Percentiles rank a stretch among this genome's conserved stretches.
Evolutionary conservation across 2,113 vertebrate genomes (phyloP).

Genomic region (Parotia lawesii): DNA sequence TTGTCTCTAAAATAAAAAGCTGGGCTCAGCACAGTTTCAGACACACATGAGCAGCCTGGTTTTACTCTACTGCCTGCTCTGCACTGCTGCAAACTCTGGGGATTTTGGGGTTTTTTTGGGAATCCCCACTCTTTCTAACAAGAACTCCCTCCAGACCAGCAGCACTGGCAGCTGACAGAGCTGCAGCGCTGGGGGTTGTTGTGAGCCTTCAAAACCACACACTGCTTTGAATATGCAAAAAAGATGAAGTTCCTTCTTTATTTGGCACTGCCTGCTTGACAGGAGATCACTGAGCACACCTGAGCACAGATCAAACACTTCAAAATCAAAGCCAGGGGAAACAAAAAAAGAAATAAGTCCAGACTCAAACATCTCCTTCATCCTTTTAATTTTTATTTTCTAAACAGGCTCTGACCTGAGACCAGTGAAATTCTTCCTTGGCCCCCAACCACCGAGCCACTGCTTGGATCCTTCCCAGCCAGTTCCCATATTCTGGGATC

Average conservation of each 20-base stretch:
- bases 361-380: neutral
- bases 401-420: neutral
- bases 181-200: neutral
- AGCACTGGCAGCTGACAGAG: neutral
- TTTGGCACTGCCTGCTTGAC: neutral
- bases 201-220: neutral
- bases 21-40: neutral
- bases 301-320: neutral
- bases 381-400: neutral
- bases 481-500: neutral
- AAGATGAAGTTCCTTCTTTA: neutral
- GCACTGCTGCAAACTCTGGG: neutral
- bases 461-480: neutral
- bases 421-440: neutral
- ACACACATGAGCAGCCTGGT: neutral
- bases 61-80: neutral
- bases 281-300: neutral
- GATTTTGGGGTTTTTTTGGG: neutral
- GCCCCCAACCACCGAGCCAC: accelerated
- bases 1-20: neutral
- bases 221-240: neutral
- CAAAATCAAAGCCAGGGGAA: neutral
- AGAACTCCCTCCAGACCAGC: neutral
- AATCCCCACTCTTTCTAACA: neutral
- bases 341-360: neutral